Conservation (phyloP, 2,113 vertebrate species). For the Cheirogaleus medius region DNA sequence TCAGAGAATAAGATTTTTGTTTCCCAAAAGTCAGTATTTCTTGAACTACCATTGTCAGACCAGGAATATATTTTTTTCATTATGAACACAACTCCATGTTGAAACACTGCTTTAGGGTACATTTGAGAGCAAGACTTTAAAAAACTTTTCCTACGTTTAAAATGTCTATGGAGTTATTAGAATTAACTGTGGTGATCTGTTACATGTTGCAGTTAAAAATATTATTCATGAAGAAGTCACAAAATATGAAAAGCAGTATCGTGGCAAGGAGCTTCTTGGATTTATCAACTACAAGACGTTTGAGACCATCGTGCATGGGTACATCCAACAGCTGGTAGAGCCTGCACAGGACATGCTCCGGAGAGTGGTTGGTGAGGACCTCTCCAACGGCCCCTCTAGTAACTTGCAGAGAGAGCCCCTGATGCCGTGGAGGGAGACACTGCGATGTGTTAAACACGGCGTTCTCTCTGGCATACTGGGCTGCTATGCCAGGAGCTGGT, state of each 20-base stretch:
- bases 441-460: not conserved
- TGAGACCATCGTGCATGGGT: constrained; percentile 84
- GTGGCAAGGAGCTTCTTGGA: constrained; percentile 88
- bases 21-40: not conserved
- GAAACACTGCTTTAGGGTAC: not conserved
- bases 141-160: not conserved
- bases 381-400: fast-evolving
- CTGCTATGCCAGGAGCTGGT: not conserved
- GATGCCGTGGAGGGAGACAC: fast-evolving
- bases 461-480: too few species aligned
- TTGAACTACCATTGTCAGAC: not conserved
- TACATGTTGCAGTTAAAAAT: constrained; percentile 73
- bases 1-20: not conserved
- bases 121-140: not conserved
- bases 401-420: fast-evolving
- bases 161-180: not conserved
- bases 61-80: not conserved
- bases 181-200: not conserved
- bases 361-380: constrained; percentile 65
- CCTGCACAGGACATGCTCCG: constrained; percentile 85
- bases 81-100: not conserved
- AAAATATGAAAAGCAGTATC: constrained; percentile 82
- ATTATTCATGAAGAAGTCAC: constrained; percentile 78
- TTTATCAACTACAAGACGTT: constrained; percentile 90
- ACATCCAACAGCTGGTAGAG: constrained; percentile 83